Conservation (phyloP, 2,888 invertebrate species). For the Poecilus cupreus region DNA sequence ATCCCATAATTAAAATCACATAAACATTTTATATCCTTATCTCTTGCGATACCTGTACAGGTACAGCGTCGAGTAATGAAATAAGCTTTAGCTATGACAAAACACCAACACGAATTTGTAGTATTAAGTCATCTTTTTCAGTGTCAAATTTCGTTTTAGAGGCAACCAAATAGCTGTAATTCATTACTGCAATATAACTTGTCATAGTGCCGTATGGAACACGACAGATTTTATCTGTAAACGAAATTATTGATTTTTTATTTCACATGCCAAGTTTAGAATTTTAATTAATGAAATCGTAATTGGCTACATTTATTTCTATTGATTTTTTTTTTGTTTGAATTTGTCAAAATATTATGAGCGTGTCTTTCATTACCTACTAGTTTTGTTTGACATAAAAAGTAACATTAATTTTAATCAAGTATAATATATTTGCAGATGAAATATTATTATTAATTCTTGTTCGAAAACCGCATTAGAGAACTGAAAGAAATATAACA, state of each 20-base stretch:
- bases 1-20: neutral
- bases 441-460: no score
- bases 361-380: neutral
- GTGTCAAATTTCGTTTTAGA: slow-evolving; percentile 5
- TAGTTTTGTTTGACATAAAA: neutral
- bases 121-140: slow-evolving; percentile 11
- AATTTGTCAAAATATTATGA: neutral
- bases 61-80: neutral
- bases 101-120: neutral
- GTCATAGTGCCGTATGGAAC: neutral
- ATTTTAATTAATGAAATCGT: slow-evolving; percentile 2
- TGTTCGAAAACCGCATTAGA: neutral
- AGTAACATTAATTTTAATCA: neutral
- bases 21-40: slow-evolving; percentile 29
- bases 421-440: neutral
- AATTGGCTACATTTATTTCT: neutral
- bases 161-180: slow-evolving; percentile 9
- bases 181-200: slow-evolving; percentile 6
- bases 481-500: neutral
- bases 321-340: neutral
- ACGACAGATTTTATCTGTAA: slow-evolving; percentile 3
- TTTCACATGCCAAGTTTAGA: neutral
- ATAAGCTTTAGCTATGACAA: slow-evolving; percentile 3
- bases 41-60: neutral
- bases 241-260: slow-evolving; percentile 20